Evolutionary conservation across 2,888 invertebrate genomes (phyloP).

Genomic region (Oasisia sp.): DNA sequence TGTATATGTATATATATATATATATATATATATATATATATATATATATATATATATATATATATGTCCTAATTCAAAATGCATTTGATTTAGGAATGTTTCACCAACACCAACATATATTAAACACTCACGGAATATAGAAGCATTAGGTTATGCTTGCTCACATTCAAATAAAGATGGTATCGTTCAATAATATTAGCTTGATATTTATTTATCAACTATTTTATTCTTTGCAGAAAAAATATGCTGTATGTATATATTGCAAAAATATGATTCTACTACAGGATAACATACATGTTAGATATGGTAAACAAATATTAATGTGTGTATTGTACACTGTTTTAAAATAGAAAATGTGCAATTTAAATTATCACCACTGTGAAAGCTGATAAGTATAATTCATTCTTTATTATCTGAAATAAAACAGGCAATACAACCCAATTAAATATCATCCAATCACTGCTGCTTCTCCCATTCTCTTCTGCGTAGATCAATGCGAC

Average conservation of each 20-base stretch:
- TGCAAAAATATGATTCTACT: background rate
- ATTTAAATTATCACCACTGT: too few relatives aligned
- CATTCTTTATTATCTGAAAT: background rate
- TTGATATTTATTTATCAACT: background rate
- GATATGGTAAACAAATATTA: background rate
- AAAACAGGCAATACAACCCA: background rate
- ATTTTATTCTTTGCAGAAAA: background rate
- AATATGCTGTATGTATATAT: background rate
- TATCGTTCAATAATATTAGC: background rate
- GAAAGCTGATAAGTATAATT: too few relatives aligned
- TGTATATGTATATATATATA: background rate
- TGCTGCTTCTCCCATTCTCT: constrained; percentile 52
- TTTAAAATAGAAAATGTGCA: background rate
- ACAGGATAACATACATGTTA: background rate
- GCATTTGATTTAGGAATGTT: background rate
- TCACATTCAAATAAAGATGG: background rate
- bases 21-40: background rate
- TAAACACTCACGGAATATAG: background rate
- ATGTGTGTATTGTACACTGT: background rate
- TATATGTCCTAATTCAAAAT: too few relatives aligned
- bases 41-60: background rate
- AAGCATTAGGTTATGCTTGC: background rate
- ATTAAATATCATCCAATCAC: background rate
- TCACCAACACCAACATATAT: background rate
- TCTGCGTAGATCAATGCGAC: constrained; percentile 64